Evolutionary conservation across 2,113 vertebrate genomes (phyloP).

Genomic region (Semnopithecus entellus): DNA sequence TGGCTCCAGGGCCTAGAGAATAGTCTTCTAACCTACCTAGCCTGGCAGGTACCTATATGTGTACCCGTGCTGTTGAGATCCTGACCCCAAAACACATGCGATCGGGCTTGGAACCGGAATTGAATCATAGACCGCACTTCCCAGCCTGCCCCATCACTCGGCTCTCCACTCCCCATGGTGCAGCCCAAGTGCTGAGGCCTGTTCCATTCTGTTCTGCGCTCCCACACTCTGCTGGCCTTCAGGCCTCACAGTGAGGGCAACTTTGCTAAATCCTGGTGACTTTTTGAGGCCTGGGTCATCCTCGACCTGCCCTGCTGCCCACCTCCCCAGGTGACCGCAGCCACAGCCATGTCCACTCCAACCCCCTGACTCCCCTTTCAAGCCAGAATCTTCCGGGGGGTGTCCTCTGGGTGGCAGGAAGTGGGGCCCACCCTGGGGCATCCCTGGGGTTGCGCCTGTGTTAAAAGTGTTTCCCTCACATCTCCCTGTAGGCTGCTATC

Average conservation of each 20-base stretch:
- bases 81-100: no score
- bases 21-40: neutral
- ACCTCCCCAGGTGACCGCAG: neutral
- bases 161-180: accelerated
- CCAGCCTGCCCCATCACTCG: accelerated
- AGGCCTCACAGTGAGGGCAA: accelerated
- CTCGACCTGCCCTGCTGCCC: neutral
- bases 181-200: neutral
- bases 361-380: neutral
- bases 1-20: no score
- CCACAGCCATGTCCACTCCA: neutral
- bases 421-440: neutral
- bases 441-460: neutral
- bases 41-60: neutral
- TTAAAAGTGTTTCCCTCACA: neutral
- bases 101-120: neutral
- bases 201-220: neutral
- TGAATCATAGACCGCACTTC: neutral
- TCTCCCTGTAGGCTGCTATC: neutral
- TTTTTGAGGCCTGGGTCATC: neutral
- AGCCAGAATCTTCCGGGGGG: accelerated
- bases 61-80: neutral
- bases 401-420: neutral
- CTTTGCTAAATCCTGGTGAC: neutral
- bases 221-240: neutral